These are phyloP conservation scores for Galbula dea DNA, from an alignment of 2,113 vertebrate genomes.

Conservation along the genomic window DNA sequence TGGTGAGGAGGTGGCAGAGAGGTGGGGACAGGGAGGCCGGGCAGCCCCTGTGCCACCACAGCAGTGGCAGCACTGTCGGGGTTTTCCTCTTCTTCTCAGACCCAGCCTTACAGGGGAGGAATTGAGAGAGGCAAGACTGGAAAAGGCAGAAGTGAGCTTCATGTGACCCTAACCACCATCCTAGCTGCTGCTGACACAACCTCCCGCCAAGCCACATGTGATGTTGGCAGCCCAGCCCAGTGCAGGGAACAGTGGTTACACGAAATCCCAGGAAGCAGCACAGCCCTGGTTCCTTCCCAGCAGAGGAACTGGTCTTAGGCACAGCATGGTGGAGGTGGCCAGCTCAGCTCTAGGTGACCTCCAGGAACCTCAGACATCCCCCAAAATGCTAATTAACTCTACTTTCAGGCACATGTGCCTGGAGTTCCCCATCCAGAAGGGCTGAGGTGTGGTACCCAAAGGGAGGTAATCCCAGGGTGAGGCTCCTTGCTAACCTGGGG, in stretches of 20 bases:
- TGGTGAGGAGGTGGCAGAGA: not conserved
- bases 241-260: accelerated
- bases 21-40: not conserved
- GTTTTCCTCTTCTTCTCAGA: not conserved
- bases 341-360: not conserved
- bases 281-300: not conserved
- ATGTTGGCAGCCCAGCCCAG: not conserved
- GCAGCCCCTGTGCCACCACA: not conserved
- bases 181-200: accelerated
- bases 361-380: not conserved
- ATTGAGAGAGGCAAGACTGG: not conserved
- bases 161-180: accelerated
- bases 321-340: not conserved
- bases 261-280: not conserved
- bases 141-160: not conserved
- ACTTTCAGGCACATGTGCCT: accelerated
- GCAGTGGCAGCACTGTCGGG: accelerated
- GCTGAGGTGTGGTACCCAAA: not conserved
- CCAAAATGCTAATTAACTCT: not conserved
- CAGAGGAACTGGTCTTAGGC: not conserved
- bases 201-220: not conserved
- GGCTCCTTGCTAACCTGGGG: not conserved
- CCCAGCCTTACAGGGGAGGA: not conserved
- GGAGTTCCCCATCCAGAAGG: not conserved
- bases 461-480: not conserved